These are phyloP conservation scores for Platalea minor DNA, from an alignment of 2,797 vertebrate genomes.

Conservation along the genomic window DNA sequence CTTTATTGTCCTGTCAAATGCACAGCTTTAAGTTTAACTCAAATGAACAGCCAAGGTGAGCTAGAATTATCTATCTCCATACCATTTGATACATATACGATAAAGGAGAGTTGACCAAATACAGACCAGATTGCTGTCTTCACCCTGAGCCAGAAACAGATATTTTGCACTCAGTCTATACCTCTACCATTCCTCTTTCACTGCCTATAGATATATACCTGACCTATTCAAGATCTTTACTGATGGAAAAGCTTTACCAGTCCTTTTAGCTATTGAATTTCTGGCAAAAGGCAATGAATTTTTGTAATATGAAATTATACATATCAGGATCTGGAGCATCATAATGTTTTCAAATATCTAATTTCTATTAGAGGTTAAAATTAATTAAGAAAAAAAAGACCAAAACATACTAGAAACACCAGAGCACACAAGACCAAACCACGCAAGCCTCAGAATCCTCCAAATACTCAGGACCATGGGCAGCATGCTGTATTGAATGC, in stretches of 20 bases:
- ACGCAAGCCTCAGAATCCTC: not conserved
- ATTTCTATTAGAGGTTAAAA: not conserved
- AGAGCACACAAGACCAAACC: not conserved
- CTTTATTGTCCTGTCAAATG: not conserved
- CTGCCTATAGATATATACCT: not conserved
- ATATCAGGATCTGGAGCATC: not conserved
- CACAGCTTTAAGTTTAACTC: not conserved
- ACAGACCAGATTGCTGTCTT: not conserved
- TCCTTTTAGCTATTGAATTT: not conserved
- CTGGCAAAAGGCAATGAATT: not conserved
- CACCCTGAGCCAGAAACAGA: not conserved
- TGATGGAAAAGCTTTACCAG: not conserved
- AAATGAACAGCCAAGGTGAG: not conserved
- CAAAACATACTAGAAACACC: not conserved
- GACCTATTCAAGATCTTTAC: not conserved
- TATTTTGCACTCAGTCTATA: not conserved
- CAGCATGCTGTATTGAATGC: not conserved
- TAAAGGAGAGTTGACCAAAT: not conserved
- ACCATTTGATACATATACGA: not conserved
- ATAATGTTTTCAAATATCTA: not conserved
- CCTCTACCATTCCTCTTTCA: not conserved
- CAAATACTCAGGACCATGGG: not conserved
- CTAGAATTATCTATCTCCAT: not conserved
- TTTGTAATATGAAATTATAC: not conserved
- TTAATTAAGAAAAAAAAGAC: not conserved